Base-by-base conservation (phyloP, 2,888 invertebrate species). In the Leptopterna dolabrata region DNA sequence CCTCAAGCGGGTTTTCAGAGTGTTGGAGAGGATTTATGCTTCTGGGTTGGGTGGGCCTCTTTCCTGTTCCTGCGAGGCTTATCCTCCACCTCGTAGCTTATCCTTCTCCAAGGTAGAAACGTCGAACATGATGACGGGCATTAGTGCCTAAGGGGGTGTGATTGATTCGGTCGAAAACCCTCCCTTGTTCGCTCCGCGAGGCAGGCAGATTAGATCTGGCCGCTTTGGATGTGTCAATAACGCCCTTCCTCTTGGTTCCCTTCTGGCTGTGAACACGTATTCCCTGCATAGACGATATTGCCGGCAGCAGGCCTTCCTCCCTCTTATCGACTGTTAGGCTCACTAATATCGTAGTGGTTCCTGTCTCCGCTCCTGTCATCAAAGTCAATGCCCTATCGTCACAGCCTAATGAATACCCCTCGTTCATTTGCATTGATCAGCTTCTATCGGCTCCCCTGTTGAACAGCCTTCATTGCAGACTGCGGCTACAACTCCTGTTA, bases 221-320 rank as follows among this genome's bases (percentile, higher is more conserved):
- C 83, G 47, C 73, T 45, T 83, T 83, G 30, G 70, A 83, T 63
- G 70, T 83, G 83, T 83, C 83, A 83, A 83, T 83, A 83, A 70
- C 83, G 83, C 30, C 83, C 63, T 83, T 41, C 24, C 83, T 27
- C 51, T n/a, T 24, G 24, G 7, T 63, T 63, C 63, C 63, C 63
- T 24, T 63, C 63, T 63, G 63, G 63, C 24, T 4, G 63, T 29
- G 81, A 51, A 78, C 45, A 43, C 41, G 78, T 78, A 45, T 78
- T 78, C 45, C n/a, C 45, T 9, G 73, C 73, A 78, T 43, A n/a
- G n/a, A 45, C 78, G 78, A 78, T 78, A 78, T 78, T 78, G 78
- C 43, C 27, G 24, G 78, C 24, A 63, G 63, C 63, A 63, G 45
- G 27, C 19, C 27, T 45, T 11, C 73, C 16, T 30, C 73, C n/a